Conservation (phyloP, 2,888 invertebrate genomes). For the Proisotoma minuta region DNA sequence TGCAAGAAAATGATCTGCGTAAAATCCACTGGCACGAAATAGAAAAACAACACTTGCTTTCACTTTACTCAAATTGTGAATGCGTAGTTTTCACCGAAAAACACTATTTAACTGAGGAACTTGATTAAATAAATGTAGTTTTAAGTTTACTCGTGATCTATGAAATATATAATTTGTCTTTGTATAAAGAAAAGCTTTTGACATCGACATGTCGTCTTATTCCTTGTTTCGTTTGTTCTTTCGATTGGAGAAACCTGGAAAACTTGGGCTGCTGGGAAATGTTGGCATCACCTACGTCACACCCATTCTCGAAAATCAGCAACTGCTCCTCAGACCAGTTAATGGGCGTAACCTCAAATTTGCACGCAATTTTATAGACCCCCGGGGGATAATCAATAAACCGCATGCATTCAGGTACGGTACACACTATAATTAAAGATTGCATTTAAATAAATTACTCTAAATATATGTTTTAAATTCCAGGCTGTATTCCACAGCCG, state of each 20-base stretch:
- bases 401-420: neutral
- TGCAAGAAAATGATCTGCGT: no score
- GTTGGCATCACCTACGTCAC: constrained; percentile 12
- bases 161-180: no score
- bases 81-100: no score
- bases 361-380: neutral
- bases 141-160: no score
- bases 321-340: neutral
- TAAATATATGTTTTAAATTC: no score
- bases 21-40: no score
- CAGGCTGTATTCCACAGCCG: constrained; percentile 20
- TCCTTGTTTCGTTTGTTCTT: neutral
- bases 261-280: constrained; percentile 13
- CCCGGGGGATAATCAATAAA: neutral
- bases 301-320: constrained; percentile 11
- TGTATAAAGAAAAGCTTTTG: no score
- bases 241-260: neutral
- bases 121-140: no score
- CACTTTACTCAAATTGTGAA: no score
- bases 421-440: neutral
- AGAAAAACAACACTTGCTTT: no score
- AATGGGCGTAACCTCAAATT: neutral
- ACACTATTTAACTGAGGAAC: no score
- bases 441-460: no score
- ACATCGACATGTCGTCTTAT: neutral